Evolutionary conservation across 2,888 invertebrate genomes (phyloP), one percentile per base, ranked within the genome.

Genomic region (Clostera curtula): DNA sequence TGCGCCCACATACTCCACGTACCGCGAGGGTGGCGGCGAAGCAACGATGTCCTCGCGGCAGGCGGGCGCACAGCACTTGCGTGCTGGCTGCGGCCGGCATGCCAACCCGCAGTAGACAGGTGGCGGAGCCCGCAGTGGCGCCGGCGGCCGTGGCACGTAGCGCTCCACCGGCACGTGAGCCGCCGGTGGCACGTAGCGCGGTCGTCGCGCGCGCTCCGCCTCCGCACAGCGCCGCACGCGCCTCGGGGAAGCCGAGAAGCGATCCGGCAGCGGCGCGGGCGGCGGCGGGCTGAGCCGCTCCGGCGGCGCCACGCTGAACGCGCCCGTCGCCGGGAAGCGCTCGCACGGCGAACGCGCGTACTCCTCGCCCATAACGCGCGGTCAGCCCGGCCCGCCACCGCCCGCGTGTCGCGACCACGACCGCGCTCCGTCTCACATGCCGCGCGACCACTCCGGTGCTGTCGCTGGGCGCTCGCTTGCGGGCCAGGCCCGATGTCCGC

Each of bases 111-210:
- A 87, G 64, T 87, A 87, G 23, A 85, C 84, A 43, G 86, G 86
- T 27, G 84, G 85, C 14, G 75, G 75, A 24, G 75, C 71, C 21
- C 79, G 73, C 47, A 72, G 57, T 44, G 77, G 79, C 27, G 79
- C 77, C 18, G 85, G 85, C 36, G 85, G 87, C 51, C 88, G 85
- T 29, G 90, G 89, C 44, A 90, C 89, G 64, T 90, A 90, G 49
- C 90, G 86, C 73, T 90, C 90, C 43, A 90, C 89, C 8, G 90
- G 90, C 53, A 89, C 88, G 67, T 90, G 90, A 8, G 89, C 89
- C 36, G 89, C 88, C 4, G 90, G 88, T 10, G 90, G 88, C 42
- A 89, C 86, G 51, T 90, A 89, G 46, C 89, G 82, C 67, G 68
- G 88, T 38, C 80, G 66, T 48, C 80, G 71, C 49, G 88, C 87